Base-by-base conservation (phyloP, 2,797 vertebrate species). In the Austrolebias charrua region DNA sequence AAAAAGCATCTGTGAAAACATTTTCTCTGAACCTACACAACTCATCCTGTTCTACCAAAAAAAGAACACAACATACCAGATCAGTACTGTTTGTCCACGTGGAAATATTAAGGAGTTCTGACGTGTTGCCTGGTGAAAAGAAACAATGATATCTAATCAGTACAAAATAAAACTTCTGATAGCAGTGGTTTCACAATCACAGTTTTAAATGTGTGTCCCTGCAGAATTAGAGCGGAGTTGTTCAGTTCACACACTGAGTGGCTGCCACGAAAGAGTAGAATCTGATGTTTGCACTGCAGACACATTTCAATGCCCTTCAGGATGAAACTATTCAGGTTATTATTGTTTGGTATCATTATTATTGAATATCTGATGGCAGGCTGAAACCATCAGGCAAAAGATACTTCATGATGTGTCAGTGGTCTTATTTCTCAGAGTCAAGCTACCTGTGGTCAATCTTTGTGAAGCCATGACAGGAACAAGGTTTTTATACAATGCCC, bases 101-200 rank as follows among this genome's bases (percentile, higher is more conserved):
- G 28, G 75, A 44, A 47, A 54, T 35, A 46, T 87, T 71, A 29
- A 71, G 28, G 16, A 78, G 29, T 1, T 73, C 66, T 4, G 92
- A 89, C 1, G 46, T 74, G 86, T 93, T 93, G 16, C 84, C 92
- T 93, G 28, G 9, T 1, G 6, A 73, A 60, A 33, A 71, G 45
- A 81, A 69, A 81, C 35, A 66, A 69, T 24, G 33, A 55, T 4
- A 78, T 73, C 47, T 63, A 43, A 75, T 73, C 50, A 71, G 2
- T 1, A 38, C 56, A 51, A 57, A 10, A 29, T 10, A 66, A 70
- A 6, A 16, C 12, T 4, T 66, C 4, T 20, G 42, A 72, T 18
- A 59, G 18, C 42, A 5, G 4, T 38, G 44, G 44, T 47, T 18
- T 69, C 51, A 51, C 40, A 55, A 33, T 63, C 56, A 18, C 13